A percentile compares a stretch with the other conserved stretches of the same genome.
Evolutionary conservation across 2,888 invertebrate genomes (phyloP).

Genomic region (Thalpophila matura): DNA sequence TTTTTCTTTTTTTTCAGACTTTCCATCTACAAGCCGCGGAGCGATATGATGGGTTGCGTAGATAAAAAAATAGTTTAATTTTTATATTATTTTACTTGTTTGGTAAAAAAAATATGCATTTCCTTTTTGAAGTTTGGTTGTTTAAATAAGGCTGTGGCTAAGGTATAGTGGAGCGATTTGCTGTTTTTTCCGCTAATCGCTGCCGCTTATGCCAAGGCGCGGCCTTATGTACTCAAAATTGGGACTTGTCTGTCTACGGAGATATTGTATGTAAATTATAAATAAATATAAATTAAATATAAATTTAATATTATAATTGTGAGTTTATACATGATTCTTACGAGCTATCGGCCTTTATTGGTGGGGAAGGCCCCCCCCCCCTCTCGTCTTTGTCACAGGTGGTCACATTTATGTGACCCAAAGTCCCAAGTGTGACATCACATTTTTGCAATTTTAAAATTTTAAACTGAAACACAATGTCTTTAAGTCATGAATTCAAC

Average conservation of each 20-base stretch:
- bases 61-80: constrained; percentile 51
- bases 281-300: constrained; percentile 4
- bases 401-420: no score
- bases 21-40: constrained; percentile 78
- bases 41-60: constrained; percentile 57
- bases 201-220: constrained; percentile 21
- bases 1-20: constrained; percentile 68
- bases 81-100: constrained; percentile 40
- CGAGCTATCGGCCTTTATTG: no score
- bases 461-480: no score
- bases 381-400: no score
- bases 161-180: constrained; percentile 11
- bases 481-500: no score
- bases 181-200: no score
- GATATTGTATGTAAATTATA: neutral
- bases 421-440: no score
- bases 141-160: constrained; percentile 30
- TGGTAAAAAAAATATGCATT: constrained; percentile 51
- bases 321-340: neutral
- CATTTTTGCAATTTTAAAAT: no score
- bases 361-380: no score
- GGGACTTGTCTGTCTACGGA: constrained; percentile 42
- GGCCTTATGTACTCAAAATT: constrained; percentile 32
- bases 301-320: constrained; percentile 1
- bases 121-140: constrained; percentile 27